Conservation (phyloP, 92 coral and sea anemone genomes). For the Phymanthus crucifer region DNA sequence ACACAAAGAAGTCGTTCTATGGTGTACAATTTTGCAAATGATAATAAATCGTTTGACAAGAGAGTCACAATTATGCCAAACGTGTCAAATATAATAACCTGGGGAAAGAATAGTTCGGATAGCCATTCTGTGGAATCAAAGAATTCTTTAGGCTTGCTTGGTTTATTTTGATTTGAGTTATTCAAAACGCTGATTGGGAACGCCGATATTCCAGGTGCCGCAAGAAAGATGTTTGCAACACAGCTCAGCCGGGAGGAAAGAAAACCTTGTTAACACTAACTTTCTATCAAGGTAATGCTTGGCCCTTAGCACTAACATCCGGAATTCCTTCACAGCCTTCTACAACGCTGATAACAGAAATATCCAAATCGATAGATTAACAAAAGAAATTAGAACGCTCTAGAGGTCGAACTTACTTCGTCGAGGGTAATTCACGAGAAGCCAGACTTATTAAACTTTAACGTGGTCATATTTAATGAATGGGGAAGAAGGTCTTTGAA, state of each 20-base stretch:
- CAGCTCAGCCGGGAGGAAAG: background rate
- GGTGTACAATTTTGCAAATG: background rate
- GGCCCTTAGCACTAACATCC: constrained; percentile 15
- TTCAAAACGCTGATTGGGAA: constrained; percentile 40
- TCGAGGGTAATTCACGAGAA: constrained; percentile 39
- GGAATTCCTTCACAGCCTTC: constrained; percentile 27
- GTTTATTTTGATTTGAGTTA: constrained; percentile 36
- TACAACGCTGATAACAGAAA: background rate
- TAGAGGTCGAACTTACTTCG: constrained; percentile 27
- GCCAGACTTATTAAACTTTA: constrained; percentile 78
- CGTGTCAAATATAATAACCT: background rate
- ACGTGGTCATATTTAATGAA: constrained; percentile 92
- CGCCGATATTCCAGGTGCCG: constrained; percentile 46
- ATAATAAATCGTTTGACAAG: background rate
- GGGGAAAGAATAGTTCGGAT: background rate
- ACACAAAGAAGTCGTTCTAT: background rate
- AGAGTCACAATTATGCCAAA: background rate
- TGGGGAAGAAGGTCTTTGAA: constrained; percentile 61
- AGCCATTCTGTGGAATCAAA: background rate
- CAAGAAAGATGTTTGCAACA: constrained; percentile 29
- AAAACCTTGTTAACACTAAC: constrained; percentile 19
- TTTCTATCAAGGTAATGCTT: background rate
- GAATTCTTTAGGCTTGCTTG: background rate
- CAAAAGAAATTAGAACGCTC: constrained; percentile 26
- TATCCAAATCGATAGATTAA: constrained; percentile 8